Evolutionary conservation across 2,888 invertebrate species (phyloP), one percentile per base, ranked within the genome.

Genomic region (Patella depressa): DNA sequence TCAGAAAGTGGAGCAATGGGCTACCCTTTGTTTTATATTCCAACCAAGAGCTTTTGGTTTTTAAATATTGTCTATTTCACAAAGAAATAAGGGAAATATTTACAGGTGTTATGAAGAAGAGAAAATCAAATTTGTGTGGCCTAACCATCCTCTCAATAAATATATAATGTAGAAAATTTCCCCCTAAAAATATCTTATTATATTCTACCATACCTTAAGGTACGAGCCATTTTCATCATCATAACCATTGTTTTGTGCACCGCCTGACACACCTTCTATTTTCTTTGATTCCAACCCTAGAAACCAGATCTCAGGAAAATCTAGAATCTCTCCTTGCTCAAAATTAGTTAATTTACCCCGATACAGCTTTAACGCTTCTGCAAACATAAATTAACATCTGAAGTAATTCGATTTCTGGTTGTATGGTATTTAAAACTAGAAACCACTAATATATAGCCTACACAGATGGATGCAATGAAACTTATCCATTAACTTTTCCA

Each of bases 271-370:
- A 71, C 87, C 90, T 73, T 91, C 90, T 29, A 91, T 85, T 80
- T 91, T 91, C 84, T 91, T 90, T 5, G 89, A 89, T 69, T 91
- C 91, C 71, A 90, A 80, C 19, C 91, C 91, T 85, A 98, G 94
- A 93, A 97, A 98, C 97, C 97, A 98, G 84, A 98, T 95, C 92
- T 98, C 97, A 12, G 96, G 95, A 92, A 96, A 98, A 76, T 91
- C 89, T 87, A 96, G 95, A 82, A 98, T 95, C 93, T 98, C 98
- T 85, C 94, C 95, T 89, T 96, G 94, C 93, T 98, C 98, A 94
- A 96, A 97, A 87, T 96, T 96, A 74, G 97, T 96, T 88, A 98
- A 93, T 86, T 95, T 94, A 84, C 95, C 95, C 80, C 96, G 95
- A 92, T 96, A 97, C 88, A 95, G 93, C 91, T 96, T 96, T 75